Conservation (phyloP, 2,888 invertebrate species). For the Brenthis daphne region DNA sequence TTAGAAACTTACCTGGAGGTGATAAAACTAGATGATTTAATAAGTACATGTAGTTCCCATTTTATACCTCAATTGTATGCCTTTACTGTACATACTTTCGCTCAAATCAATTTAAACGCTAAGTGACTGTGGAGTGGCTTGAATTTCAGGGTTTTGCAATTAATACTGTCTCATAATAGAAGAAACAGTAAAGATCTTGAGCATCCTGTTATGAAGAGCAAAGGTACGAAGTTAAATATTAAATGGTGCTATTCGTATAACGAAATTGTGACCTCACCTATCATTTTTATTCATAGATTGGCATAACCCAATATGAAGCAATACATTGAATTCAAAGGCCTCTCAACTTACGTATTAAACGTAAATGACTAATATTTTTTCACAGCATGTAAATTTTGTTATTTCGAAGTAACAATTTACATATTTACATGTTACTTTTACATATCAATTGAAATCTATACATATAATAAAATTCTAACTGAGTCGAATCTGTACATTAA, state of each 20-base stretch:
- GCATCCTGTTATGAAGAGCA: background rate
- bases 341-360: background rate
- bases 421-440: too few species aligned
- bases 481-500: too few species aligned
- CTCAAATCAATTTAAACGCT: slow-evolving; percentile 30
- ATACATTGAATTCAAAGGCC: background rate
- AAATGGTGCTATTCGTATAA: slow-evolving; percentile 21
- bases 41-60: slow-evolving; percentile 19
- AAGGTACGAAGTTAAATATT: slow-evolving; percentile 1
- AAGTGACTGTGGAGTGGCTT: slow-evolving; percentile 41
- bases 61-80: slow-evolving; percentile 25
- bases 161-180: slow-evolving; percentile 19
- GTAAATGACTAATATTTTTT: too few species aligned
- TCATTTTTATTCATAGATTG: background rate
- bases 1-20: too few species aligned
- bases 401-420: too few species aligned
- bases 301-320: too few species aligned
- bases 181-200: background rate
- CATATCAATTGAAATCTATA: too few species aligned
- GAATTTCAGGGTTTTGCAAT: slow-evolving; percentile 7
- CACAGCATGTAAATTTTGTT: too few species aligned
- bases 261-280: slow-evolving; percentile 6
- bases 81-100: slow-evolving; percentile 23
- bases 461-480: too few species aligned
- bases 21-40: slow-evolving; percentile 6